Evolutionary conservation across 2,113 vertebrate species (phyloP).

Genomic region (Polyodon spathula): DNA sequence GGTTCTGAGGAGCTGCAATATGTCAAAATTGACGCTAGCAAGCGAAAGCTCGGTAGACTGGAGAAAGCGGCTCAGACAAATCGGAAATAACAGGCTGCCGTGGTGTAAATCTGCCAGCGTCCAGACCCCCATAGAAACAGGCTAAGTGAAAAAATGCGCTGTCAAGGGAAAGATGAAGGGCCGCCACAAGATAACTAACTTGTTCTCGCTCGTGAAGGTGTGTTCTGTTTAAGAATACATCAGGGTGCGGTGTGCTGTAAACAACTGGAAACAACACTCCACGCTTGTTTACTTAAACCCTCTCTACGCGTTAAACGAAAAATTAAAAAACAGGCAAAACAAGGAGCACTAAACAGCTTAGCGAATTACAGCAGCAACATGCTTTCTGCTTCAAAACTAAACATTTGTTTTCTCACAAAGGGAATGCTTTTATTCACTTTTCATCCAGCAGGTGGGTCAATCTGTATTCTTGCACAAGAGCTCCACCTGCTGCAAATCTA

Average conservation of each 20-base stretch:
- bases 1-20: slow-evolving; percentile 62
- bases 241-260: slow-evolving; percentile 18
- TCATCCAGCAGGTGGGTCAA: slow-evolving; percentile 45
- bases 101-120: slow-evolving; percentile 70
- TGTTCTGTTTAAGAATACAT: slow-evolving; percentile 18
- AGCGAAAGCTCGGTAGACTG: slow-evolving; percentile 51
- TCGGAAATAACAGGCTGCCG: slow-evolving; percentile 74
- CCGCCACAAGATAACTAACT: slow-evolving; percentile 48
- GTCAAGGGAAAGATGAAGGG: slow-evolving; percentile 63
- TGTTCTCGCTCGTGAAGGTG: slow-evolving; percentile 29
- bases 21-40: slow-evolving; percentile 63
- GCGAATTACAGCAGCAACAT: too few relatives aligned
- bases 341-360: too few relatives aligned
- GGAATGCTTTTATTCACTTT: slow-evolving; percentile 28
- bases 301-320: background rate
- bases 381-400: too few relatives aligned
- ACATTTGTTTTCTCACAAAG: too few relatives aligned
- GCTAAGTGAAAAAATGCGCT: slow-evolving; percentile 57
- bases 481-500: slow-evolving; percentile 58
- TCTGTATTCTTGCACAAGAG: slow-evolving; percentile 57
- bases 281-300: background rate
- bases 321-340: background rate
- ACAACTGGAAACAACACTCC: slow-evolving; percentile 15
- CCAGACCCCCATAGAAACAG: slow-evolving; percentile 63
- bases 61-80: slow-evolving; percentile 65